Percentiles rank a stretch among this genome's conserved stretches.
These are phyloP conservation scores for Paramuricea clavata DNA, from an alignment of 92 coral and sea anemone genomes.

Conservation along the genomic window DNA sequence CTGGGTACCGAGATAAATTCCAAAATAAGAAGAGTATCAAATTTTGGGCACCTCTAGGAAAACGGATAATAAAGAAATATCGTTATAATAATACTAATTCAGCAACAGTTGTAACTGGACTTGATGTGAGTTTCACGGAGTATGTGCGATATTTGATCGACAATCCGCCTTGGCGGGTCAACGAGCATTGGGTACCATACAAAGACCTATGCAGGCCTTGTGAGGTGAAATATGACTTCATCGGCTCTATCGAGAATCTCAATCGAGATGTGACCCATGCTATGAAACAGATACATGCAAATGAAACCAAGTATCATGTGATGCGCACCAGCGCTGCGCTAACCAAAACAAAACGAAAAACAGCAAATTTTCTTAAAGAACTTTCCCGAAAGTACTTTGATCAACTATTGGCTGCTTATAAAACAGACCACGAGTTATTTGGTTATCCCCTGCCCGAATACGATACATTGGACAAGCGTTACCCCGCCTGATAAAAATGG, in stretches of 20 bases:
- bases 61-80: neutral
- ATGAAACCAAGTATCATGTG: neutral
- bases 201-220: conserved; percentile 46
- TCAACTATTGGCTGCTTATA: neutral
- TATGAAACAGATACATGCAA: neutral
- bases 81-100: neutral
- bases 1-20: conserved; percentile 25
- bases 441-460: neutral
- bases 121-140: conserved; percentile 14
- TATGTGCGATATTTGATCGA: conserved; percentile 10
- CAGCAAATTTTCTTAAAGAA: neutral
- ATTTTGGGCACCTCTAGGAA: neutral
- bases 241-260: conserved; percentile 7
- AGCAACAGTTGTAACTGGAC: neutral
- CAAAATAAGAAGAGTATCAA: neutral
- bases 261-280: neutral
- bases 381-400: neutral
- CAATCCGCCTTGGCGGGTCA: neutral
- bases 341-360: neutral
- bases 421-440: neutral
- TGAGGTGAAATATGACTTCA: conserved; percentile 38
- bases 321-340: neutral
- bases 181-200: conserved; percentile 49
- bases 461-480: neutral
- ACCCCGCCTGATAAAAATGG: neutral